These are phyloP conservation scores for Chelonus formosanus DNA, from an alignment of 2,888 invertebrate genomes.

Conservation along the genomic window DNA sequence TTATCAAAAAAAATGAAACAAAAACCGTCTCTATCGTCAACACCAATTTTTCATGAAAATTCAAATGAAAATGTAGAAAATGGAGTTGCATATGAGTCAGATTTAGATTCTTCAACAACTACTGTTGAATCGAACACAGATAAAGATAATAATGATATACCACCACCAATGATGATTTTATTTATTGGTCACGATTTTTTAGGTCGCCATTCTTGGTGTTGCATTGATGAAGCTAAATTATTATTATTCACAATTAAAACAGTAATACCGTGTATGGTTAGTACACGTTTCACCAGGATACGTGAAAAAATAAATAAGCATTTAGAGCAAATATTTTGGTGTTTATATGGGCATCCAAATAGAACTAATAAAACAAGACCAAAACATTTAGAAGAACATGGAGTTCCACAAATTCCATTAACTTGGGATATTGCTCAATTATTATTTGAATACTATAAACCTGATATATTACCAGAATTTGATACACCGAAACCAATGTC, in stretches of 20 bases:
- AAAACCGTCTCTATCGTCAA: too few species aligned
- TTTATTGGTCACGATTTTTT: conserved; percentile 87
- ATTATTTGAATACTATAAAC: conserved; percentile 83
- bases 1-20: too few species aligned
- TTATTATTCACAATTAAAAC: conserved; percentile 81
- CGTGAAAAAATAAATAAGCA: conserved; percentile 78
- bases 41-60: too few species aligned
- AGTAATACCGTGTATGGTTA: conserved; percentile 75
- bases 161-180: conserved; percentile 78
- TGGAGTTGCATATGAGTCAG: too few species aligned
- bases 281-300: conserved; percentile 72
- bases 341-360: conserved; percentile 84
- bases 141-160: conserved; percentile 71
- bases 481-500: conserved; percentile 79
- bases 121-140: conserved; percentile 43
- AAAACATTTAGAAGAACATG: conserved; percentile 78
- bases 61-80: too few species aligned
- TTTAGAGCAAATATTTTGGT: conserved; percentile 86
- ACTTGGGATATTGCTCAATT: conserved; percentile 80
- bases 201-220: conserved; percentile 83
- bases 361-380: conserved; percentile 70
- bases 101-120: too few species aligned
- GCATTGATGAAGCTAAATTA: conserved; percentile 78
- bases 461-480: conserved; percentile 81
- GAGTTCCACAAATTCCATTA: conserved; percentile 74